Percentiles rank a stretch among this genome's conserved stretches.
Evolutionary conservation across 2,797 vertebrate species (phyloP).

Genomic region (Chelmon rostratus): DNA sequence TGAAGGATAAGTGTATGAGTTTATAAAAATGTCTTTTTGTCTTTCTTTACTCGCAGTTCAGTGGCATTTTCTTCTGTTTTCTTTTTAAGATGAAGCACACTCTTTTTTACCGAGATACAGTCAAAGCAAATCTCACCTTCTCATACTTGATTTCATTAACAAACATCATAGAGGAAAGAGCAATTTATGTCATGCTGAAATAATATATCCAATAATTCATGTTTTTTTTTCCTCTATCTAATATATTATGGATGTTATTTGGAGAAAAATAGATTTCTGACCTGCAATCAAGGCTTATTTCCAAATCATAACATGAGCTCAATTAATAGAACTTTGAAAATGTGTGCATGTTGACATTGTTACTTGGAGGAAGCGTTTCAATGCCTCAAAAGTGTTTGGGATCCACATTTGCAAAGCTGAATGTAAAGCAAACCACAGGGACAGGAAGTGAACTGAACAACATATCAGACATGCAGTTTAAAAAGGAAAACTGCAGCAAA

Average conservation of each 20-base stretch:
- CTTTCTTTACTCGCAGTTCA: constrained; percentile 87
- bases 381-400: constrained; percentile 32
- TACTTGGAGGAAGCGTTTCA: constrained; percentile 29
- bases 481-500: constrained; percentile 26
- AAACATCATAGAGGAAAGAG: constrained; percentile 55
- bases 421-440: constrained; percentile 56
- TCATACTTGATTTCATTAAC: constrained; percentile 58
- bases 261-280: constrained; percentile 61
- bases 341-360: constrained; percentile 65
- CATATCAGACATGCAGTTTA: constrained; percentile 43
- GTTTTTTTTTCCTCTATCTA: constrained; percentile 56
- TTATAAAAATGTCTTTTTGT: constrained; percentile 88
- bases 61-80: constrained; percentile 76
- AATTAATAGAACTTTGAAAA: constrained; percentile 51
- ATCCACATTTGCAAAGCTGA: constrained; percentile 55
- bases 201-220: constrained; percentile 71
- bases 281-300: constrained; percentile 53
- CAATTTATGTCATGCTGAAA: constrained; percentile 69
- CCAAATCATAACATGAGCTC: constrained; percentile 59
- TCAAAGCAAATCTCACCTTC: constrained; percentile 88
- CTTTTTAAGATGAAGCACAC: constrained; percentile 78
- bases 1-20: constrained; percentile 91
- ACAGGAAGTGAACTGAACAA: constrained; percentile 37
- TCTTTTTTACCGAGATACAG: constrained; percentile 86
- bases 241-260: constrained; percentile 64